Base-by-base conservation (phyloP, 2,888 invertebrate genomes). In the Caradrina kadenii region DNA sequence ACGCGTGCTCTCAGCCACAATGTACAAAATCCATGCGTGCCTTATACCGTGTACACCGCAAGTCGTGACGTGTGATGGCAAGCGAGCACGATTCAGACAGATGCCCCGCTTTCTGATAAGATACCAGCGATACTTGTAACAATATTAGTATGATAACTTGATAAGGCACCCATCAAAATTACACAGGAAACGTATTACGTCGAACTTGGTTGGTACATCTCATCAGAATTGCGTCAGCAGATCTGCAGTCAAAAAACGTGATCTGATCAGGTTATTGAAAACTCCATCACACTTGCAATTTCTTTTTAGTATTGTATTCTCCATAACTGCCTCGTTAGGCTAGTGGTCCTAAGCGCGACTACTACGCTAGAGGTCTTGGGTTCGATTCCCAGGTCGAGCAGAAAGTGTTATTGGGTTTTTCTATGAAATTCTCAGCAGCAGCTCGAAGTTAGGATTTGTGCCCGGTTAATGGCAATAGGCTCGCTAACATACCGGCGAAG, bases 21-120 rank as follows among this genome's bases (percentile, higher is more conserved):
- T 61, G 53, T 63, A 48, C 63, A 22, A 80, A 55, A 31, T 35
- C 62, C 49, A 76, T 77, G 81, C 77, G 77, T 76, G 62, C 19
- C 49, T 17, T 22, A 13, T 53, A 55, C 63, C 72, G 67, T 55
- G 49, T 67, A 68, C 60, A 72, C 22, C 71, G 49, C 54, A 19
- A 72, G 66, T 76, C 82, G 84, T 82, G 82, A 76, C 56, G 58
- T 62, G 56, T 65, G 76, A 53, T 22, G 61, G 63, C 59, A 39
- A 35, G 50, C 65, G 55, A 61, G 55, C 84, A 84, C 84, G 82
- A 84, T 64, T 52, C 22, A 54, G 63, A 55, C 73, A 81, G 73
- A 79, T 82, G 80, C 62, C 61, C n/a, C 48, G 62, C 68, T 63
- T 55, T 19, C 42, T 66, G 84, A 82, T 84, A 84, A 82, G 82